Percentiles rank a stretch among this genome's conserved stretches.
Conservation (phyloP, 2,113 vertebrate genomes). For the Capreolus pygargus region DNA sequence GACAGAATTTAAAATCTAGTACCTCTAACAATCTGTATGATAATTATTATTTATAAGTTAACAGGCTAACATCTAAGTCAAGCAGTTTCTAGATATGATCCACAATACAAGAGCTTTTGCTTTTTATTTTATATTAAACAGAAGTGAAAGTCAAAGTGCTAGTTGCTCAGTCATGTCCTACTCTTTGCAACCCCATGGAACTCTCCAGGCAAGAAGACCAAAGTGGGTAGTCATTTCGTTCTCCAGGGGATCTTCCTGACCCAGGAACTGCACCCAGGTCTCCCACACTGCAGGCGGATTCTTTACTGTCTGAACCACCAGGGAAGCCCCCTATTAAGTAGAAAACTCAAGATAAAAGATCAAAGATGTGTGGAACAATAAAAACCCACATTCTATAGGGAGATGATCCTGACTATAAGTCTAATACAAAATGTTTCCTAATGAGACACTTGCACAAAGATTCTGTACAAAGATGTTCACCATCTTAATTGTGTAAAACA, state of each 20-base stretch:
- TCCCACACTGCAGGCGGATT: neutral
- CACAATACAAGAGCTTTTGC: neutral
- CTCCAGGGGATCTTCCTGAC: neutral
- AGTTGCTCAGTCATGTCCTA: neutral
- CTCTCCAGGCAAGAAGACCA: neutral
- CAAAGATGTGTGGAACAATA: neutral
- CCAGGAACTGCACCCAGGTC: neutral
- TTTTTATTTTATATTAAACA: neutral
- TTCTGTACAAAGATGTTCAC: neutral
- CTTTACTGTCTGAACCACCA: neutral
- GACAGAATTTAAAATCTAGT: neutral
- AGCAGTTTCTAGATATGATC: neutral
- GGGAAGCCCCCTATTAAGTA: neutral
- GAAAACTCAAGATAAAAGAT: neutral
- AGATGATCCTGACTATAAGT: neutral
- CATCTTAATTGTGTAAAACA: neutral
- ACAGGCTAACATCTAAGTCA: neutral
- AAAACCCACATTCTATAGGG: neutral
- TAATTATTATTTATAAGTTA: neutral
- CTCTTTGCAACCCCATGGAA: neutral
- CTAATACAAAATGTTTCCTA: neutral
- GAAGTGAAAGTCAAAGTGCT: neutral
- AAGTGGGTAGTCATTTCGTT: neutral
- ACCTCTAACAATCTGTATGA: neutral
- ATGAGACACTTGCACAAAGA: neutral